Conservation (phyloP, 2,113 vertebrate species). For the Balaeniceps rex region DNA sequence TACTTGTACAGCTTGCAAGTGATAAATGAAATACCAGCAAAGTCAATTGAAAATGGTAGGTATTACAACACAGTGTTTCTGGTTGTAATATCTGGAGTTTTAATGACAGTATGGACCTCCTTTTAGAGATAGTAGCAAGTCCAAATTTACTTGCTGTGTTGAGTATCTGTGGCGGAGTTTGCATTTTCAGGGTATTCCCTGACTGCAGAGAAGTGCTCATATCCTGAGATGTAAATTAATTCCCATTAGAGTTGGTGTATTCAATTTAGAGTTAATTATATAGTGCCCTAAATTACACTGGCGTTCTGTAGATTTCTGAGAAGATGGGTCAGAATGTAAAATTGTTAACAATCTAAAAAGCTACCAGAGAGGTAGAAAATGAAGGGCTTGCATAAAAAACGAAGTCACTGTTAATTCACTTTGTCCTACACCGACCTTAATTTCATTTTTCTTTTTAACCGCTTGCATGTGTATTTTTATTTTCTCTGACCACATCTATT, state of each 20-base stretch:
- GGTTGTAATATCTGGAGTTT: background rate
- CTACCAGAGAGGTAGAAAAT: background rate
- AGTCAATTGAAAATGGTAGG: background rate
- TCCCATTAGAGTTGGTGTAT: background rate
- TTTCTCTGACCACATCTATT: background rate
- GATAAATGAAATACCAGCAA: background rate
- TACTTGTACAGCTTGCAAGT: background rate
- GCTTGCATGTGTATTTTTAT: background rate
- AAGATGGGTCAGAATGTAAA: background rate
- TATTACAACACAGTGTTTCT: too few relatives aligned
- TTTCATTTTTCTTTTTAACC: background rate
- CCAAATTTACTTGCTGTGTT: background rate
- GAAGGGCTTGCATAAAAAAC: background rate
- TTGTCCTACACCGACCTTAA: background rate
- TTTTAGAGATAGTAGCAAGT: background rate
- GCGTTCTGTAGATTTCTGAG: background rate
- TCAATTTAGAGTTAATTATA: constrained; percentile 23
- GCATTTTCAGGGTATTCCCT: background rate
- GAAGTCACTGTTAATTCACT: background rate
- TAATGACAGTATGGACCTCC: background rate
- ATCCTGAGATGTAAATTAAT: background rate
- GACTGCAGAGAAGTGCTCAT: background rate
- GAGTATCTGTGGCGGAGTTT: background rate
- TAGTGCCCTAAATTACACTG: background rate
- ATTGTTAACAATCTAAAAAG: background rate